Percentiles rank a stretch among this genome's conserved stretches.
Evolutionary conservation across 2,113 vertebrate species (phyloP).

Genomic region (Mandrillus leucophaeus): DNA sequence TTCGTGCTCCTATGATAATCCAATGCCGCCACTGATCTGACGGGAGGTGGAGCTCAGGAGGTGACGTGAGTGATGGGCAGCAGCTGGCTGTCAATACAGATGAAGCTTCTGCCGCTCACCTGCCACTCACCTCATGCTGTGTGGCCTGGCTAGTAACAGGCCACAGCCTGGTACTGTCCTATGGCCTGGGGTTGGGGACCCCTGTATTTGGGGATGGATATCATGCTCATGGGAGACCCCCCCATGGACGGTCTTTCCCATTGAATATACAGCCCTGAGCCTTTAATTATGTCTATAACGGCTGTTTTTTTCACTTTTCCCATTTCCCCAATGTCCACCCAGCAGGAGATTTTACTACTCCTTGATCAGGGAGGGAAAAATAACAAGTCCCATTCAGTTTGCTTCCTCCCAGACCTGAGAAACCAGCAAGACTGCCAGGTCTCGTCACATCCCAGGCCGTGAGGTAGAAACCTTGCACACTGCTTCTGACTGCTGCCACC

Average conservation of each 20-base stretch:
- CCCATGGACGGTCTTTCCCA: background rate
- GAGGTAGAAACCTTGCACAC: background rate
- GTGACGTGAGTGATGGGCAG: no score
- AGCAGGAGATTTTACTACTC: background rate
- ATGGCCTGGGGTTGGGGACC: no score
- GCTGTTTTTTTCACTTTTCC: background rate
- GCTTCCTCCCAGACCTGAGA: background rate
- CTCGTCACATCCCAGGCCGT: fast-evolving
- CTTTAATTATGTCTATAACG: background rate
- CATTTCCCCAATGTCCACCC: background rate
- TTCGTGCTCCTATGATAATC: no score
- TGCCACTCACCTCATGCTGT: no score
- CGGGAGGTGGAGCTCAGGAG: no score
- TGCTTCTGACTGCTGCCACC: fast-evolving
- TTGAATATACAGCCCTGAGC: fast-evolving
- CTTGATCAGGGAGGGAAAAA: background rate
- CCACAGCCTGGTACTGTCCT: no score
- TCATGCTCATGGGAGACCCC: fast-evolving
- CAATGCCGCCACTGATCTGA: no score
- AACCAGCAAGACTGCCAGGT: no score
- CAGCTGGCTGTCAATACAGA: no score
- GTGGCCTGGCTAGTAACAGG: no score
- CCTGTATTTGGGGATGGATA: background rate
- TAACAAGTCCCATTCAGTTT: background rate
- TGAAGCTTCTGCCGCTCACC: no score